phyloP scores from a whole-genome alignment of 1,140 invertebrate genomes.

The Penaeus japonicus region DNA sequence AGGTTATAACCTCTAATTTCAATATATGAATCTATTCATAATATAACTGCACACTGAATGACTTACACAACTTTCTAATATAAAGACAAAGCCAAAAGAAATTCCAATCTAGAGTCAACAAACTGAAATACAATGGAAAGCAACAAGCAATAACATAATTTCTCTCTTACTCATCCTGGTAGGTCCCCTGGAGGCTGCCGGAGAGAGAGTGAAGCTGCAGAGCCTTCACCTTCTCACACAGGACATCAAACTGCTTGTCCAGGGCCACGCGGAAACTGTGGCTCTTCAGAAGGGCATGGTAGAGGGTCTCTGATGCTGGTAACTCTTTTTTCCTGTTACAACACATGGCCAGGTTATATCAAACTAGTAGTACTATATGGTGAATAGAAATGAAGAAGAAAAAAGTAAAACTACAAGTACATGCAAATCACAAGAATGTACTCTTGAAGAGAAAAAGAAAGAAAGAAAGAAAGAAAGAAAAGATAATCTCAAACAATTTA shows the following conservation, averaged over 20 bases:
- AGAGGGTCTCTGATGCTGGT: conserved; percentile 34
- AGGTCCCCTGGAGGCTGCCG: neutral
- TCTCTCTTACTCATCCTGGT: conserved; percentile 29
- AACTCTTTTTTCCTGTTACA: conserved; percentile 29
- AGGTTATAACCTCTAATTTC: too few species aligned
- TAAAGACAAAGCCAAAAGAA: too few species aligned
- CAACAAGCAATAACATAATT: neutral
- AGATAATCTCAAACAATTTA: neutral
- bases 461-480: neutral
- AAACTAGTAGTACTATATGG: neutral
- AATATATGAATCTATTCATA: too few species aligned
- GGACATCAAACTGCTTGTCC: conserved; percentile 17
- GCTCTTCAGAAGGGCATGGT: conserved; percentile 42
- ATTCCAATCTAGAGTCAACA: too few species aligned
- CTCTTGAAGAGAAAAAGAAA: neutral
- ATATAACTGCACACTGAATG: too few species aligned
- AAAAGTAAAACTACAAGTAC: too few species aligned
- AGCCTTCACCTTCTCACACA: conserved; percentile 38
- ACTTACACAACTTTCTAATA: too few species aligned
- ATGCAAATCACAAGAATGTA: too few species aligned
- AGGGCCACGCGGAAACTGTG: neutral
- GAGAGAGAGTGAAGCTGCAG: conserved; percentile 22
- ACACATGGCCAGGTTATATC: neutral
- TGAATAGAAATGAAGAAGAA: neutral
- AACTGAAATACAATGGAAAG: too few species aligned